Conservation (phyloP, 53 echinoderm and acorn worm species). For the Holothuria scabra region DNA sequence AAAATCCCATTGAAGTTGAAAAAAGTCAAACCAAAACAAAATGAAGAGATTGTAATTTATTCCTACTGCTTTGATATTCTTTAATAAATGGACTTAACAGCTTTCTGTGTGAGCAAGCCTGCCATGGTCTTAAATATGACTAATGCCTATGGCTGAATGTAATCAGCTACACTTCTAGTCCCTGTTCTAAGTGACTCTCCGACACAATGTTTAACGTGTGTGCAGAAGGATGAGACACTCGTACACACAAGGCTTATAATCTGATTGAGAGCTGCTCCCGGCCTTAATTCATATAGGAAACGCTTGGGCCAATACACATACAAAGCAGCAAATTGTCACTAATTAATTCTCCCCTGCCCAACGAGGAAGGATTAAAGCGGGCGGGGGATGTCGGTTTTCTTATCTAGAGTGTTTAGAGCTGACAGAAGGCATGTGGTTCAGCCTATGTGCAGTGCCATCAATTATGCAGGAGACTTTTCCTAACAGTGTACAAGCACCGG, state of each 20-base stretch:
- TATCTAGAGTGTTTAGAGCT: slow-evolving; percentile 7
- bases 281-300: slow-evolving; percentile 40
- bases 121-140: slow-evolving; percentile 31
- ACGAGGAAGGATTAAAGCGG: slow-evolving; percentile 28
- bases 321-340: slow-evolving; percentile 44
- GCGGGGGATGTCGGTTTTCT: slow-evolving; percentile 47
- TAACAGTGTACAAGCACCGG: too few relatives aligned
- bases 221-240: background rate
- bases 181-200: slow-evolving; percentile 4
- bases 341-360: slow-evolving; percentile 49
- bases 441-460: slow-evolving; percentile 33
- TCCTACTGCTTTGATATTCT: too few relatives aligned
- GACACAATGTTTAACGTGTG: background rate
- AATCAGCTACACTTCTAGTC: slow-evolving; percentile 20
- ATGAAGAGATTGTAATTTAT: too few relatives aligned
- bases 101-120: too few relatives aligned
- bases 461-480: slow-evolving; percentile 34
- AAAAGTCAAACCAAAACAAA: too few relatives aligned
- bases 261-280: slow-evolving; percentile 41
- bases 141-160: slow-evolving; percentile 14
- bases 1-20: too few relatives aligned
- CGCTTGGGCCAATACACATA: slow-evolving; percentile 44
- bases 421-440: slow-evolving; percentile 13
- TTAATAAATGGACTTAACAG: too few relatives aligned
- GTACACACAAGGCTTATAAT: slow-evolving; percentile 23